Base-by-base conservation (phyloP, 2,113 vertebrate genomes). In the Eublepharis macularius region DNA sequence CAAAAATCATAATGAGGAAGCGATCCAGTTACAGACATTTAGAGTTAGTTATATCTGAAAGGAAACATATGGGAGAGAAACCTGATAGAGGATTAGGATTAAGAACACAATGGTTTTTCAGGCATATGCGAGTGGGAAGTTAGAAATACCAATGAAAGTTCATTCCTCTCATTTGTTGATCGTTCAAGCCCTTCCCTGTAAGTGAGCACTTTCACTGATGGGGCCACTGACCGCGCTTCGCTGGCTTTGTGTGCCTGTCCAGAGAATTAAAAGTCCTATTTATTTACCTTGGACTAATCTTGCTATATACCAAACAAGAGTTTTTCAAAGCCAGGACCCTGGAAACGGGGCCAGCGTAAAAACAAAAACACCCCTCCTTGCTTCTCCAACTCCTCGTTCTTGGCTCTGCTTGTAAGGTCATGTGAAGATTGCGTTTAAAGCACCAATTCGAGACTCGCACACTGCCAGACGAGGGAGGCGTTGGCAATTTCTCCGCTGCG, bases 1-100 rank as follows among this genome's bases (percentile, higher is more conserved):
- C 93, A 95, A 95, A 96, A 94, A 92, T 85, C 92, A 88, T 94
- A 95, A 96, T 91, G 90, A 95, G 93, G 95, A 94, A 82, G 87
- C 80, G 91, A 90, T 96, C 94, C 90, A 82, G 92, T 96, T 96
- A 95, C 94, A 94, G 88, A 89, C 93, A 94, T 96, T 95, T 95
- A 95, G 92, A 93, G 80, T 94, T 94, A 95, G 95, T 95, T 96
- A 95, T 89, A 95, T 4, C 90, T 96, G 95, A 96, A 93, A 94
- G 93, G 93, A 96, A 96, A 95, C 95, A 96, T 95, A 95, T 96
- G 96, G 95, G 93, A 93, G 83, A 94, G 92, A 95, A 95, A 96
- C 66, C 65, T 82, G 90, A 94, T 88, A 93, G 12, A 91, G 75
- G 85, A 88, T 78, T 91, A 94, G 82, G 93, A 90, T 78, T 90